Percentiles rank a stretch among this genome's conserved stretches.
Evolutionary conservation across 2,113 vertebrate species (phyloP).

Genomic region (Cnemophilus loriae): DNA sequence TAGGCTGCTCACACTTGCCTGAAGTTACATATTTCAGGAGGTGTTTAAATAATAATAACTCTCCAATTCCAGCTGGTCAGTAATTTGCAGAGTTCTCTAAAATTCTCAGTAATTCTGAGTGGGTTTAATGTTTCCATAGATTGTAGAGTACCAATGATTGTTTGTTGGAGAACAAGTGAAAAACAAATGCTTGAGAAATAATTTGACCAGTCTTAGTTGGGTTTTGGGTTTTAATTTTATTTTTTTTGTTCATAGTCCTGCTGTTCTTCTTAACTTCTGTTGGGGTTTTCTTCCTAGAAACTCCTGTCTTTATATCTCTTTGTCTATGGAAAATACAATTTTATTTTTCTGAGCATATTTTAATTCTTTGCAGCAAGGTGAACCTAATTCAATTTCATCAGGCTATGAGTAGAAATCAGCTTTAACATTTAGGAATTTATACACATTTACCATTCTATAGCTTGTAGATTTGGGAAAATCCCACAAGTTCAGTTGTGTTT

Average conservation of each 20-base stretch:
- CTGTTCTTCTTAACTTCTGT: not conserved
- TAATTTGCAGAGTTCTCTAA: not conserved
- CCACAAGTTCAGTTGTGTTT: not conserved
- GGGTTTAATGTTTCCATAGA: not conserved
- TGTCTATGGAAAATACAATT: not conserved
- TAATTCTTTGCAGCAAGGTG: not conserved
- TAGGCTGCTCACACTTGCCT: not conserved
- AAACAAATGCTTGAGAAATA: not conserved
- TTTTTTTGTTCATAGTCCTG: not conserved
- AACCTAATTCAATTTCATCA: not conserved
- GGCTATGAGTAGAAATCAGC: not conserved
- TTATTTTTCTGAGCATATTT: not conserved
- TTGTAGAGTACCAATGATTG: not conserved
- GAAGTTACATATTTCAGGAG: not conserved
- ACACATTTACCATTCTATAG: rapidly evolving
- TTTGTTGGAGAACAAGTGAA: not conserved
- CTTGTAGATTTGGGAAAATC: not conserved
- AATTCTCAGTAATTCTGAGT: not conserved
- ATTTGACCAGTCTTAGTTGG: not conserved
- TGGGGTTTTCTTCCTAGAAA: not conserved
- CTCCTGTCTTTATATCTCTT: not conserved
- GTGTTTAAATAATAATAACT: not conserved
- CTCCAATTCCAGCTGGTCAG: not conserved
- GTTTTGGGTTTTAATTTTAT: not conserved
- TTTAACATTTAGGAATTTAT: not conserved